Base-by-base conservation (phyloP, 2,113 vertebrate genomes). In the Platichthys flesus region DNA sequence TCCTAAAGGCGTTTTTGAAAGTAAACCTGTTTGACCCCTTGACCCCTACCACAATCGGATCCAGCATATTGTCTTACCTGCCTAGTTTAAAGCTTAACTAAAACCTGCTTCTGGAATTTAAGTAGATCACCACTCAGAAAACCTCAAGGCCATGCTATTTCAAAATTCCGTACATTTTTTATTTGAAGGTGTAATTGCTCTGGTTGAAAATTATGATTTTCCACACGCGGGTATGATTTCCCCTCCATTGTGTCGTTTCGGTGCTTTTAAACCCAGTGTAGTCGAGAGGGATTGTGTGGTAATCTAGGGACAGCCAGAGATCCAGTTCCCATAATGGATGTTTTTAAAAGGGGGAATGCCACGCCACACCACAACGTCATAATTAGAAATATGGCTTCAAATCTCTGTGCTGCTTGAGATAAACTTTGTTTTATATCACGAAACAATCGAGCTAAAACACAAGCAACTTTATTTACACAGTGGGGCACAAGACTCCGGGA, bases 251-350 rank as follows among this genome's bases (percentile, higher is more conserved):
- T 84, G 64, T 8, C 66, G 20, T 62, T 79, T 67, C 55, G 69
- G 52, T 74, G 72, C 80, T 67, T 66, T 84, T 65, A 78, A 86
- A 78, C 59, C 82, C 67, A 51, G 79, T 86, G 83, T 74, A 82
- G 81, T 87, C 71, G 72, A 74, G 58, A 66, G 67, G 37, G 69
- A 23, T 28, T 84, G 65, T 82, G 77, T 35, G 57, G 78, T 88
- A 45, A 88, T 75, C 45, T 49, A 23, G 76, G 82, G 42, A n/a
- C 62, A 72, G 78, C 81, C 78, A 59, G 15, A 45, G 74, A 49
- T 78, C 87, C 80, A 88, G 69, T 57, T 42, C 23, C 52, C 82
- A 79, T 82, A 90, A 88, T 85, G 58, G 81, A 71, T 65, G 75
- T 87, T 85, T 45, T 85, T 74, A 80, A 76, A 82, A 64, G 59